Conservation (phyloP, 2,888 invertebrate species). For the Pinctada fucata region DNA sequence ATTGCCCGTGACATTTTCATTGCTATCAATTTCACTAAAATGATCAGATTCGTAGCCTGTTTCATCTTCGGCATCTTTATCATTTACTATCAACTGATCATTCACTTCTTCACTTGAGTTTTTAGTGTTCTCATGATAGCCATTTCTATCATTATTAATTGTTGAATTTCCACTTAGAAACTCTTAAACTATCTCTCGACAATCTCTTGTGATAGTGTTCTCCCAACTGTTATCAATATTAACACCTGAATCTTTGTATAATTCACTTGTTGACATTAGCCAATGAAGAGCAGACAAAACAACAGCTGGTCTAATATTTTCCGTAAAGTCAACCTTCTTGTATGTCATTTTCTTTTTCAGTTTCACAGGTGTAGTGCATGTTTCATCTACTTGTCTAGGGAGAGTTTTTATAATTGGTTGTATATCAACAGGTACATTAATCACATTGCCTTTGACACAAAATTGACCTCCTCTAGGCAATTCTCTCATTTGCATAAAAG, state of each 20-base stretch:
- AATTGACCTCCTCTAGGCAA: no score
- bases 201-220: neutral
- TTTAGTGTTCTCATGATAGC: no score
- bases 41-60: no score
- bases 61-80: no score
- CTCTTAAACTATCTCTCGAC: slow-evolving; percentile 23
- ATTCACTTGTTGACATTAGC: slow-evolving; percentile 37
- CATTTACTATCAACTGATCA: no score
- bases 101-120: no score
- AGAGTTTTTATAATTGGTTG: slow-evolving; percentile 42
- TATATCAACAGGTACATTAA: slow-evolving; percentile 55
- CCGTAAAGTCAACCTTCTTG: no score
- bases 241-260: no score
- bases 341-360: slow-evolving; percentile 46
- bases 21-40: no score
- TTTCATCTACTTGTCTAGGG: slow-evolving; percentile 38
- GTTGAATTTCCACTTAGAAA: slow-evolving; percentile 2
- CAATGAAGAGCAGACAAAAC: slow-evolving; percentile 46
- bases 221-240: slow-evolving; percentile 41
- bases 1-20: no score
- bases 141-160: slow-evolving; percentile 10
- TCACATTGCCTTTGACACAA: no score
- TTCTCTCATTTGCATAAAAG: no score
- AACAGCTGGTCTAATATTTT: slow-evolving; percentile 40
- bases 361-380: slow-evolving; percentile 45